Evolutionary conservation across 1,140 invertebrate genomes (phyloP), one percentile per base, ranked within the genome.

Genomic region (Geopemphigus sp.): DNA sequence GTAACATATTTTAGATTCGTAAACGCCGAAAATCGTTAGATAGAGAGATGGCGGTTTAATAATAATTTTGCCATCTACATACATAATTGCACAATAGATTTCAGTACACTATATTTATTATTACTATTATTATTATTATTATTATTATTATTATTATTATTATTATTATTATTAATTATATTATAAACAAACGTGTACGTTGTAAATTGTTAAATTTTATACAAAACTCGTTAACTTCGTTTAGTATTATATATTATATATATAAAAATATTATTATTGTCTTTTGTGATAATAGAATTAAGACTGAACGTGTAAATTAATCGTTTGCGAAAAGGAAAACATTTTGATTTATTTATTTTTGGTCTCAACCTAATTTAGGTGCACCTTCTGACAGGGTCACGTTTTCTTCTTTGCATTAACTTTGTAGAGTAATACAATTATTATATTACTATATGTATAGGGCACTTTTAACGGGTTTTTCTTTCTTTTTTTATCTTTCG

Each of bases 261-360:
- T 74, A 56, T 45, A 24, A 72, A 63, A 61, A n/a, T 24, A 61
- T 61, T 63, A 29, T 63, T 78, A 50, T 50, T 61, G 57, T 78
- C 56, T 78, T 78, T 78, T 78, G 74, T 78, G 74, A 78, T 78
- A 78, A 78, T 78, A 78, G 74, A 78, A 78, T 78, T 78, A 78
- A 78, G 74, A 78, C 74, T 78, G 74, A 78, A 78, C 39, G 61
- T n/a, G n/a, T 76, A 76, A 61, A 76, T 61, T 61, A 76, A 76
- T 59, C 19, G n/a, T 76, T 74, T 39, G n/a, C 26, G 26, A 54
- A 63, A 17, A 63, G 39, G 15, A 76, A 59, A 59, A 61, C 32
- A 63, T 78, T 63, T 50, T 78, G 39, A 22, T 59, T 61, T 45
- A 57, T 78, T 78, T 61, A 45, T 63, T 78, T 78, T 78, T 78